These are phyloP conservation scores for Fragum whitleyi DNA, from an alignment of 2,888 invertebrate species.

Conservation along the genomic window DNA sequence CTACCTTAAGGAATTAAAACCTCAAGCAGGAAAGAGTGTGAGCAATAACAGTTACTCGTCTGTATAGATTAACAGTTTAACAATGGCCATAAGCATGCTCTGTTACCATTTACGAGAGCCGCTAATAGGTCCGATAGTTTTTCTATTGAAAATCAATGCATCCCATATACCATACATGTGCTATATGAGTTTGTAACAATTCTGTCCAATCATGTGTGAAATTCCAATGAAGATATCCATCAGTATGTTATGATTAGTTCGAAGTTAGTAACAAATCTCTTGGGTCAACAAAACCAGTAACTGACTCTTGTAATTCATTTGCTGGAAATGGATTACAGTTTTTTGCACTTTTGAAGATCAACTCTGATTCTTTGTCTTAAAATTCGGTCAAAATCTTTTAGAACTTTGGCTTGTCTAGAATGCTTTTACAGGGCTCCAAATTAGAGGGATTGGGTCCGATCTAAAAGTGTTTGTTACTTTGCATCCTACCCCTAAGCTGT, in stretches of 20 bases:
- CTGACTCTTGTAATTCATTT: too few relatives aligned
- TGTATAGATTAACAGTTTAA: constrained; percentile 1
- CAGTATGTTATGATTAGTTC: neutral
- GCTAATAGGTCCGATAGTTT: neutral
- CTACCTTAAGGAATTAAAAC: too few relatives aligned
- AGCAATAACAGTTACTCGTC: neutral
- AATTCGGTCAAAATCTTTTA: too few relatives aligned
- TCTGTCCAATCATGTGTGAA: neutral
- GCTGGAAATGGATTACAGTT: too few relatives aligned
- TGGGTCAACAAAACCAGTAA: neutral
- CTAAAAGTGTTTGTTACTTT: too few relatives aligned
- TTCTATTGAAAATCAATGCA: constrained; percentile 4
- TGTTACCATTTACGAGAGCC: neutral
- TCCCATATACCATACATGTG: neutral
- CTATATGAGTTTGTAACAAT: constrained; percentile 1
- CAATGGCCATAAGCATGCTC: neutral
- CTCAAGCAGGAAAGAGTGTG: too few relatives aligned
- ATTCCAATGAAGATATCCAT: neutral
- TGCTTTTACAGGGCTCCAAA: too few relatives aligned
- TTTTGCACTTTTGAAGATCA: too few relatives aligned
- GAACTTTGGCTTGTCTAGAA: too few relatives aligned
- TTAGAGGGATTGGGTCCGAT: too few relatives aligned
- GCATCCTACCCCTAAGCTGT: too few relatives aligned
- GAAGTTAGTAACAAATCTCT: neutral
- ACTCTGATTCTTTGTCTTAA: too few relatives aligned